Evolutionary conservation across 2,888 invertebrate species (phyloP).

Genomic region (Microctonus brassicae): DNA sequence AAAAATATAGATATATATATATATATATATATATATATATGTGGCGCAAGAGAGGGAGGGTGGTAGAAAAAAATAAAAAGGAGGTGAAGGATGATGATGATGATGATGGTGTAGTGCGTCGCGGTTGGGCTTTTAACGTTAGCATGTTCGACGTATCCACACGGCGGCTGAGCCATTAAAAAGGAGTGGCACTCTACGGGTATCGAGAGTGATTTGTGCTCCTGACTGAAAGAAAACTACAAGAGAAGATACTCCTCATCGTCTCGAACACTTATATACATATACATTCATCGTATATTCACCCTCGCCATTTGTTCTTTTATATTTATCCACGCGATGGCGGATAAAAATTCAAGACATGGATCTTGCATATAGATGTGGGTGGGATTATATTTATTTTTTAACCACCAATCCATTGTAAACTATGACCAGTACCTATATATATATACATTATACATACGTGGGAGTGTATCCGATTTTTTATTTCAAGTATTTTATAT

Average conservation of each 20-base stretch:
- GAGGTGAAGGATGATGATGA: conserved; percentile 13
- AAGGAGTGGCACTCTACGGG: conserved; percentile 47
- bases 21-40: too few species aligned
- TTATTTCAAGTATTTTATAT: too few species aligned
- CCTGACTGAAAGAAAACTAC: conserved; percentile 37
- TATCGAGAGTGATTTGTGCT: conserved; percentile 60
- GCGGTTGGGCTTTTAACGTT: conserved; percentile 36
- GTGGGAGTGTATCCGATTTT: too few species aligned
- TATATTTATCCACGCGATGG: conserved; percentile 52
- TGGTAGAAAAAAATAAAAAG: conserved; percentile 4
- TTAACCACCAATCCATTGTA: conserved; percentile 44
- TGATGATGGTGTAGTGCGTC: neutral
- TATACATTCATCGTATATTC: too few species aligned
- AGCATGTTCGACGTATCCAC: conserved; percentile 29
- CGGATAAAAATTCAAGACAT: conserved; percentile 40
- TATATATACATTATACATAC: too few species aligned
- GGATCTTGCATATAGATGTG: conserved; percentile 36
- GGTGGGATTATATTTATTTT: conserved; percentile 53
- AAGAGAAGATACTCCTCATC: too few species aligned
- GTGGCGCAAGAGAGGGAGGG: neutral
- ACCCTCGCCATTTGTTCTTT: conserved; percentile 36
- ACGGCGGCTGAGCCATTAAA: conserved; percentile 48
- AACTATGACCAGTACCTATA: too few species aligned
- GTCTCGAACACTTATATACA: too few species aligned
- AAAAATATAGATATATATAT: too few species aligned